Evolutionary conservation across 1,140 invertebrate species (phyloP).

Genomic region (Babylonia areolata): DNA sequence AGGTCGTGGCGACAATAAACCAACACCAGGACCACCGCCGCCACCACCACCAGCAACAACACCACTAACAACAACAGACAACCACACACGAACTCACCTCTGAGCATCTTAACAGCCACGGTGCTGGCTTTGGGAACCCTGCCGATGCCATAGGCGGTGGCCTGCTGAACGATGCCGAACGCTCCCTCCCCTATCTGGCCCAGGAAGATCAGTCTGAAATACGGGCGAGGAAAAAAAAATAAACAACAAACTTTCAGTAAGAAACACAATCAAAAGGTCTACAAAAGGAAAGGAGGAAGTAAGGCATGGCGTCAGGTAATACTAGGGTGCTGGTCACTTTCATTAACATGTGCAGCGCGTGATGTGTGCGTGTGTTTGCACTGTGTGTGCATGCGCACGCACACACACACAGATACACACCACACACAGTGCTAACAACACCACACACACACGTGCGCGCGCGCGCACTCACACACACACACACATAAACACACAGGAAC

Average conservation of each 20-base stretch:
- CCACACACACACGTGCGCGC: too few relatives aligned
- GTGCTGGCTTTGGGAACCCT: slow-evolving; percentile 83
- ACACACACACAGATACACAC: too few relatives aligned
- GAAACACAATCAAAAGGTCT: neutral
- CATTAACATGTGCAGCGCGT: too few relatives aligned
- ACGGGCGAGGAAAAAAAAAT: slow-evolving; percentile 38
- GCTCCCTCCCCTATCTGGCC: slow-evolving; percentile 94
- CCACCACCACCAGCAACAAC: too few relatives aligned
- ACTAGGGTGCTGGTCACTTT: too few relatives aligned
- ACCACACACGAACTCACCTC: slow-evolving; percentile 80
- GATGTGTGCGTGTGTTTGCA: too few relatives aligned
- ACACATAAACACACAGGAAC: too few relatives aligned
- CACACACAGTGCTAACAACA: too few relatives aligned
- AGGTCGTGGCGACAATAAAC: too few relatives aligned
- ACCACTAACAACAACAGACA: neutral
- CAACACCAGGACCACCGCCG: too few relatives aligned
- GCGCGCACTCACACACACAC: too few relatives aligned
- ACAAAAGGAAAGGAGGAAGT: neutral
- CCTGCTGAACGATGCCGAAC: slow-evolving; percentile 94
- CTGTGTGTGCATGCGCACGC: too few relatives aligned
- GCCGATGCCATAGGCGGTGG: slow-evolving; percentile 84
- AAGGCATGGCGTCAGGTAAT: neutral
- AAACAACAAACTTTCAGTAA: neutral
- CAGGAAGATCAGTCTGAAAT: slow-evolving; percentile 82
- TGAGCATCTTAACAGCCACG: slow-evolving; percentile 99